Percentiles rank a stretch among this genome's conserved stretches.
Evolutionary conservation across 1,140 invertebrate genomes (phyloP).

Genomic region (Penaeus japonicus): DNA sequence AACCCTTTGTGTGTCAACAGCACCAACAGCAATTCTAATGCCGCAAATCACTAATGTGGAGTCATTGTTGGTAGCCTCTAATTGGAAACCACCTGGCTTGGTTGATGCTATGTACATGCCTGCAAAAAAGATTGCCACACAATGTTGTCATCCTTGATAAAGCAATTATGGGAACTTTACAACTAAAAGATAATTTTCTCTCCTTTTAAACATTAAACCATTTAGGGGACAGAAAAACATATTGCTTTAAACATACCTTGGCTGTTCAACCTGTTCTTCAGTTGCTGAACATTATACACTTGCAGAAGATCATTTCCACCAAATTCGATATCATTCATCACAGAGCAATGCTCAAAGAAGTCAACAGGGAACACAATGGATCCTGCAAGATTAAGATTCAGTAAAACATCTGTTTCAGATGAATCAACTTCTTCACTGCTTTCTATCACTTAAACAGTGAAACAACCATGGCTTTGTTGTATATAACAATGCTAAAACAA

Average conservation of each 20-base stretch:
- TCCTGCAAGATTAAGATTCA: constrained; percentile 60
- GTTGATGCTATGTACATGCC: constrained; percentile 90
- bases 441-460: neutral
- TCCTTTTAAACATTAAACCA: too few relatives aligned
- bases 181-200: too few relatives aligned
- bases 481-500: too few relatives aligned
- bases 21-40: constrained; percentile 83
- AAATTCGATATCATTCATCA: constrained; percentile 92
- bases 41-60: constrained; percentile 84
- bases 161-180: too few relatives aligned
- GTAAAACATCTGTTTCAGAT: too few relatives aligned
- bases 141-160: too few relatives aligned
- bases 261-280: constrained; percentile 91
- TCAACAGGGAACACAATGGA: constrained; percentile 85
- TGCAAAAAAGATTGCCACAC: neutral
- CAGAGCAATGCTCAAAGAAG: constrained; percentile 94
- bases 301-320: constrained; percentile 95
- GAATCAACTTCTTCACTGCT: too few relatives aligned
- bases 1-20: constrained; percentile 83
- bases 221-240: too few relatives aligned
- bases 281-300: constrained; percentile 93
- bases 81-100: constrained; percentile 84
- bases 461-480: neutral
- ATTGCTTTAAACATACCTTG: constrained; percentile 67
- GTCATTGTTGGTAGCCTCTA: constrained; percentile 91